These are phyloP conservation scores for Oncorhynchus nerka DNA, from an alignment of 2,113 vertebrate genomes.

Conservation along the genomic window DNA sequence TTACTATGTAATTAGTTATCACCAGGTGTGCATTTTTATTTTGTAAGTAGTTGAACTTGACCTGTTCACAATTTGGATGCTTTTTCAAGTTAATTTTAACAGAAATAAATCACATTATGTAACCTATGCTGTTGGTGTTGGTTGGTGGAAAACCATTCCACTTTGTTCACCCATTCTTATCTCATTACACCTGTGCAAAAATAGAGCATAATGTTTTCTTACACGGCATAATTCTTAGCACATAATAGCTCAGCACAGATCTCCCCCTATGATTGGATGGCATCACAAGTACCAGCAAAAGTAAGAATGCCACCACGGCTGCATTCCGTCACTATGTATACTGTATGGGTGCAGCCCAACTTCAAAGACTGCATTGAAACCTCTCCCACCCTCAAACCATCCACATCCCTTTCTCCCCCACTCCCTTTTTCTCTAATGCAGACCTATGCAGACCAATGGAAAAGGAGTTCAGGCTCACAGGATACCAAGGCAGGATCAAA, in stretches of 20 bases:
- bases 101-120: too few relatives aligned
- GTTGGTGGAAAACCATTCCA: too few relatives aligned
- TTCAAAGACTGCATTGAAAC: constrained; percentile 74
- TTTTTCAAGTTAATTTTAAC: too few relatives aligned
- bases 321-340: not conserved
- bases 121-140: too few relatives aligned
- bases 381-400: constrained; percentile 5
- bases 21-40: too few relatives aligned
- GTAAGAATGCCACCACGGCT: constrained; percentile 21
- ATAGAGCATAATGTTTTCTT: too few relatives aligned
- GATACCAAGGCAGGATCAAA: constrained; percentile 68
- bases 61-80: too few relatives aligned
- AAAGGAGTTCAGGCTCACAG: constrained; percentile 54
- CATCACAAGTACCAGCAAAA: constrained; percentile 23
- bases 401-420: constrained; percentile 11
- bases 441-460: constrained; percentile 47
- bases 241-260: not conserved
- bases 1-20: too few relatives aligned
- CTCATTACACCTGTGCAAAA: too few relatives aligned
- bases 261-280: not conserved
- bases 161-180: too few relatives aligned
- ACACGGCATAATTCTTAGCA: too few relatives aligned
- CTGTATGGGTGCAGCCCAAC: constrained; percentile 43
- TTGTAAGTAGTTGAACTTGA: too few relatives aligned
- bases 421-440: constrained; percentile 58